Percentiles rank a stretch among this genome's conserved stretches.
These are phyloP conservation scores for Muraenolepis orangiensis DNA, from an alignment of 2,797 vertebrate genomes.

Conservation along the genomic window DNA sequence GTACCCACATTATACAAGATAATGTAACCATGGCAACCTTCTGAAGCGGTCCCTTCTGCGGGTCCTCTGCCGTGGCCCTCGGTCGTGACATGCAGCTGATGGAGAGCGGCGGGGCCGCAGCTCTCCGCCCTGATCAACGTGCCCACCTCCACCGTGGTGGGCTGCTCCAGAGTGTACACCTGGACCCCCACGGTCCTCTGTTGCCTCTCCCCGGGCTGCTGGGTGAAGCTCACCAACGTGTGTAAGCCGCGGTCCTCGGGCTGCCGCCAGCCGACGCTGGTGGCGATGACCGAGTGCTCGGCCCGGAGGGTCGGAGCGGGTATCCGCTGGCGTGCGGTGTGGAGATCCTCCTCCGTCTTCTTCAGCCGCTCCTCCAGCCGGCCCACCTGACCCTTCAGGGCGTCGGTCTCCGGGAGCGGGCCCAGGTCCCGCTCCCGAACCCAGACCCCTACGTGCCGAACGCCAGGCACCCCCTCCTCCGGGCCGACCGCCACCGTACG, in stretches of 20 bases:
- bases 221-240: slow-evolving; percentile 76
- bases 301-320: slow-evolving; percentile 42
- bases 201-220: slow-evolving; percentile 62
- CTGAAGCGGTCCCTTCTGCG: slow-evolving; percentile 43
- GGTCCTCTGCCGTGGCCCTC: slow-evolving; percentile 51
- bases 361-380: slow-evolving; percentile 80
- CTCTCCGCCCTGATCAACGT: slow-evolving; percentile 67
- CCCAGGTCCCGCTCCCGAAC: slow-evolving; percentile 84
- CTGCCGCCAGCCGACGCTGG: slow-evolving; percentile 71
- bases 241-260: slow-evolving; percentile 63
- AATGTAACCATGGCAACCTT: slow-evolving; percentile 21
- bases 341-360: slow-evolving; percentile 77
- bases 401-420: slow-evolving; percentile 69
- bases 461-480: slow-evolving; percentile 46
- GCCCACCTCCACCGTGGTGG: slow-evolving; percentile 72
- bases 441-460: slow-evolving; percentile 75
- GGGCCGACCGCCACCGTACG: slow-evolving; percentile 72
- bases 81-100: slow-evolving; percentile 15
- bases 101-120: slow-evolving; percentile 56
- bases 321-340: slow-evolving; percentile 65
- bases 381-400: slow-evolving; percentile 76
- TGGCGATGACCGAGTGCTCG: slow-evolving; percentile 69
- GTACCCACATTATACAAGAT: background rate
- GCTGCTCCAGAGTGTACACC: slow-evolving; percentile 79
- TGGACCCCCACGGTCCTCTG: slow-evolving; percentile 80